These are phyloP conservation scores for Ctena decussata DNA, from an alignment of 2,888 invertebrate genomes.

Conservation along the genomic window DNA sequence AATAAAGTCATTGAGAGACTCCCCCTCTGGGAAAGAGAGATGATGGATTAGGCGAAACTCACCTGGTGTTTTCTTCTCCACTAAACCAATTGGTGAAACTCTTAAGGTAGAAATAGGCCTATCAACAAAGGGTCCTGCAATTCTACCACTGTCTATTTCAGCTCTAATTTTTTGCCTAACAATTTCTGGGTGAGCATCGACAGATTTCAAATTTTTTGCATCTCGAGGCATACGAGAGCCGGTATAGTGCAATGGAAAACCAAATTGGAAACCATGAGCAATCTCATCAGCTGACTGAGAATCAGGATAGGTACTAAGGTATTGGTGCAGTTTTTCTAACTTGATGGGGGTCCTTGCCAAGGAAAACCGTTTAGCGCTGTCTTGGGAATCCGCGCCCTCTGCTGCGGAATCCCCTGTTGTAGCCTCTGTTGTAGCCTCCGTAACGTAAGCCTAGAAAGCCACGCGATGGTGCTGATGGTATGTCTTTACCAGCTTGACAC, in stretches of 20 bases:
- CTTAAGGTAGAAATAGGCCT: too few relatives aligned
- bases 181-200: not conserved
- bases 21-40: too few relatives aligned
- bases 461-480: too few relatives aligned
- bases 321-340: not conserved
- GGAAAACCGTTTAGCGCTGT: too few relatives aligned
- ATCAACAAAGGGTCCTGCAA: too few relatives aligned
- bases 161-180: too few relatives aligned
- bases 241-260: conserved; percentile 26
- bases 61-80: not conserved
- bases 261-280: conserved; percentile 18
- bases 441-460: too few relatives aligned
- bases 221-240: not conserved
- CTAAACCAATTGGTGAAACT: too few relatives aligned
- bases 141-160: too few relatives aligned
- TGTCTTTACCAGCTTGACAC: too few relatives aligned
- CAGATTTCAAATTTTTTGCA: conserved; percentile 24
- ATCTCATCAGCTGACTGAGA: not conserved
- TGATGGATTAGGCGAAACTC: not conserved
- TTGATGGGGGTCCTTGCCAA: too few relatives aligned
- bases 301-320: not conserved
- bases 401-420: not conserved
- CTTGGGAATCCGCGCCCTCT: too few relatives aligned
- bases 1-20: not conserved
- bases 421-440: not conserved